phyloP scores from a whole-genome alignment of 2,888 invertebrate species.

The Eremobia ochroleuca region DNA sequence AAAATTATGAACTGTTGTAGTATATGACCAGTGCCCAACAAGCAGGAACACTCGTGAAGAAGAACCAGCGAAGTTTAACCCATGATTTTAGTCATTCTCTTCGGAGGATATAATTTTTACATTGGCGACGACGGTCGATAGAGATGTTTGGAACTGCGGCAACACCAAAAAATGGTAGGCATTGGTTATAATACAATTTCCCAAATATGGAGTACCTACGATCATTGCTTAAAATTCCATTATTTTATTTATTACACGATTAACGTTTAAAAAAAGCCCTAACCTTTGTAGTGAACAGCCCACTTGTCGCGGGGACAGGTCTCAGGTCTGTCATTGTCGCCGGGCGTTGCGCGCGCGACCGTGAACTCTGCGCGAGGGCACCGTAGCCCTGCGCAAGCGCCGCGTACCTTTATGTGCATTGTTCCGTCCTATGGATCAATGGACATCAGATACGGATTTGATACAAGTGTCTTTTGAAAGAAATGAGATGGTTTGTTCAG shows the following conservation, averaged over 20 bases:
- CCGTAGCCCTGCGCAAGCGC: slow-evolving; percentile 62
- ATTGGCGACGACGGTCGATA: neutral
- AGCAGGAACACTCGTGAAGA: no score
- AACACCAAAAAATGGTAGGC: neutral
- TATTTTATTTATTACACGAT: neutral
- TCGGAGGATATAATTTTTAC: no score
- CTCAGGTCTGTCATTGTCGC: slow-evolving; percentile 50
- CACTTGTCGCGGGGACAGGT: slow-evolving; percentile 62
- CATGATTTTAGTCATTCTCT: neutral
- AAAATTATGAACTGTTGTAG: no score
- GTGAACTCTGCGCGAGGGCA: slow-evolving; percentile 72
- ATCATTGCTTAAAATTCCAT: neutral
- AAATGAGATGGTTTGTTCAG: neutral
- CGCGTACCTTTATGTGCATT: slow-evolving; percentile 41
- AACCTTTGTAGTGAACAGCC: slow-evolving; percentile 25
- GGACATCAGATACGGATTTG: slow-evolving; percentile 32
- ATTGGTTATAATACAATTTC: no score
- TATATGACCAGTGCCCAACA: neutral
- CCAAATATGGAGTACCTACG: neutral
- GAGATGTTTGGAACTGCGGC: neutral
- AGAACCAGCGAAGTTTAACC: neutral
- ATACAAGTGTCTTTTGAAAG: slow-evolving; percentile 41
- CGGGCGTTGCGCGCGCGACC: slow-evolving; percentile 69
- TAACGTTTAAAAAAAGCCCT: neutral
- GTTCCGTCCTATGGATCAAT: slow-evolving; percentile 52